Base-by-base conservation (phyloP, 2,797 vertebrate species). In the Coregonus suidteri region DNA sequence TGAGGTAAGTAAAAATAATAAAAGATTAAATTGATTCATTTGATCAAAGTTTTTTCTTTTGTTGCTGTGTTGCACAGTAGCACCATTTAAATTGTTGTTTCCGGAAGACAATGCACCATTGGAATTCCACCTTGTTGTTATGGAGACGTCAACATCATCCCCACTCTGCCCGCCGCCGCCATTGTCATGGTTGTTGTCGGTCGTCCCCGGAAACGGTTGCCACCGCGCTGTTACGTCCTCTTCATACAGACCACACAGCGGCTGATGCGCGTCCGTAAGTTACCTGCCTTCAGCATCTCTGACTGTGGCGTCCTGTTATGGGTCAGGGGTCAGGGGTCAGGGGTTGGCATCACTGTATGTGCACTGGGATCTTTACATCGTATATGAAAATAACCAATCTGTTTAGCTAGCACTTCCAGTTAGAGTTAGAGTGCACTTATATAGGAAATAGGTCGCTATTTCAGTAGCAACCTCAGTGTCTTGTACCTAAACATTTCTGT, bases 201-300 rank as follows among this genome's bases (percentile, higher is more conserved):
- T 79, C 66, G 66, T 77, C 69, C 75, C 76, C 51, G 71, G 84
- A 81, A 70, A 76, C 86, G 79, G 82, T 73, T 65, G 82, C 2
- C 88, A 90, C 86, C 88, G 90, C 87, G 88, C 82, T 35, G 95
- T 97, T 98, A 99, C 96, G 97, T 98, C 90, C 90, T 97, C 95
- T 98, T 99, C 97, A 98, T 98, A 91, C 98, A 99, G 89, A 99
- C 98, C 90, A 97, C 96, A 84, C 98, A 99, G 75, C 98, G 97
- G 88, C 98, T 99, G 88, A 99, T 95, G 0, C 97, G 97, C 1
- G 97, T 96, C 84, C 93, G 93, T 80, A 99, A 90, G 91, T 97
- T 97, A 75, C 98, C 98, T 16, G 96, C 96, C 94, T 99, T 99
- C 71, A 99, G 94, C 4, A 97, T 99, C 94, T 99, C 98, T 51